phyloP scores from a whole-genome alignment of 92 coral and sea anemone species.

The Scolanthus callimorphus region DNA sequence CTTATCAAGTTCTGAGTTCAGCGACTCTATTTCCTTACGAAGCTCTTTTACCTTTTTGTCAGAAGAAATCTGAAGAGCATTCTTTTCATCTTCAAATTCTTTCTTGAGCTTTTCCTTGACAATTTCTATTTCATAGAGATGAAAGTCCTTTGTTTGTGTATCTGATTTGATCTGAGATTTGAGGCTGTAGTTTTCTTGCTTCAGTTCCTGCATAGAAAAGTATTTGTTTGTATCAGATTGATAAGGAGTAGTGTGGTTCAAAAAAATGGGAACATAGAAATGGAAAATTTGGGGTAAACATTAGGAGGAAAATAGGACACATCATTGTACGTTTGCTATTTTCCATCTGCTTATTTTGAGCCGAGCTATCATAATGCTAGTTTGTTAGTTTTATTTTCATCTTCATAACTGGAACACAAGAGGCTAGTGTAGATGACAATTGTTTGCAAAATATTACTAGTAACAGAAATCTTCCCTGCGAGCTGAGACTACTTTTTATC shows the following conservation, averaged over 20 bases:
- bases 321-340: background rate
- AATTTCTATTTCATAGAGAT: constrained; percentile 68
- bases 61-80: constrained; percentile 42
- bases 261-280: too few relatives aligned
- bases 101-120: constrained; percentile 74
- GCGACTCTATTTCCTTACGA: constrained; percentile 74
- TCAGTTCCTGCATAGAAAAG: constrained; percentile 87
- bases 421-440: too few relatives aligned
- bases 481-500: too few relatives aligned
- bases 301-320: too few relatives aligned
- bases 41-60: constrained; percentile 82
- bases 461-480: too few relatives aligned
- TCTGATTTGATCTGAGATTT: constrained; percentile 64
- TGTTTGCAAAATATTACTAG: too few relatives aligned
- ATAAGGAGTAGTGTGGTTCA: too few relatives aligned
- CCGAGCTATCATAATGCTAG: background rate
- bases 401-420: too few relatives aligned
- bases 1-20: constrained; percentile 72
- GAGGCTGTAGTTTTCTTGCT: constrained; percentile 79
- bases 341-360: background rate
- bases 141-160: constrained; percentile 41
- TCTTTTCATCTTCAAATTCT: constrained; percentile 60
- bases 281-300: too few relatives aligned
- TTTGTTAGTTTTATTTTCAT: too few relatives aligned
- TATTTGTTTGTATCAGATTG: too few relatives aligned